These are phyloP conservation scores for Dolichallabes microphthalmus DNA, from an alignment of 2,113 vertebrate species.

Conservation along the genomic window DNA sequence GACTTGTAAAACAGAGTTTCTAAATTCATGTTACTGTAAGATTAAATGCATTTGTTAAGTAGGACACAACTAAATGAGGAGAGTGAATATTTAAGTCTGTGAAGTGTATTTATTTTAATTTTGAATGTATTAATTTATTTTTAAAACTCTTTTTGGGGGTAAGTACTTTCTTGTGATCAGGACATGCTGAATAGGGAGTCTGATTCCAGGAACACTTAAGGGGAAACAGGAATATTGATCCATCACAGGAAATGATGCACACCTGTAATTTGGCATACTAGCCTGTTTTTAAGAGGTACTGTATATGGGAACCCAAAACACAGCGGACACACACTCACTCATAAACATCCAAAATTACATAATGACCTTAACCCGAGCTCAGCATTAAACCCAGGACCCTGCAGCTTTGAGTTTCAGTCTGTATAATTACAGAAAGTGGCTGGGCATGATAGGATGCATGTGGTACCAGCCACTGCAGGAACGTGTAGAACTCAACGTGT, in stretches of 20 bases:
- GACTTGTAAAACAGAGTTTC: background rate
- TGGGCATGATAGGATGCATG: no score
- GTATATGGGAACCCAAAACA: background rate
- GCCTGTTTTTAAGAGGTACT: background rate
- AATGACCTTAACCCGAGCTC: background rate
- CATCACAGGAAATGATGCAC: background rate
- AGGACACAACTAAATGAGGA: background rate
- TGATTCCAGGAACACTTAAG: background rate
- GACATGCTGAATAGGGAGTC: background rate
- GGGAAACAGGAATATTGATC: background rate
- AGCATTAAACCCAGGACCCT: background rate
- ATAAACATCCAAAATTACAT: background rate
- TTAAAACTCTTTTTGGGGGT: no score
- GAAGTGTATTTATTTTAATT: background rate
- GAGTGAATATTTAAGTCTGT: background rate
- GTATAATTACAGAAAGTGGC: no score
- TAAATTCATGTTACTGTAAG: background rate
- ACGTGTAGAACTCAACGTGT: no score
- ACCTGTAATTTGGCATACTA: background rate
- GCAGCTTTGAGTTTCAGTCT: background rate
- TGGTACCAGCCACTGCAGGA: no score
- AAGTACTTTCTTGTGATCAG: background rate
- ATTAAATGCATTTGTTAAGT: background rate
- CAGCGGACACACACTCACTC: background rate
- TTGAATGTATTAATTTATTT: background rate